A percentile compares a stretch with the other conserved stretches of the same genome.
Evolutionary conservation across 2,888 invertebrate genomes (phyloP).

Genomic region (Didymodactylos carnosus): DNA sequence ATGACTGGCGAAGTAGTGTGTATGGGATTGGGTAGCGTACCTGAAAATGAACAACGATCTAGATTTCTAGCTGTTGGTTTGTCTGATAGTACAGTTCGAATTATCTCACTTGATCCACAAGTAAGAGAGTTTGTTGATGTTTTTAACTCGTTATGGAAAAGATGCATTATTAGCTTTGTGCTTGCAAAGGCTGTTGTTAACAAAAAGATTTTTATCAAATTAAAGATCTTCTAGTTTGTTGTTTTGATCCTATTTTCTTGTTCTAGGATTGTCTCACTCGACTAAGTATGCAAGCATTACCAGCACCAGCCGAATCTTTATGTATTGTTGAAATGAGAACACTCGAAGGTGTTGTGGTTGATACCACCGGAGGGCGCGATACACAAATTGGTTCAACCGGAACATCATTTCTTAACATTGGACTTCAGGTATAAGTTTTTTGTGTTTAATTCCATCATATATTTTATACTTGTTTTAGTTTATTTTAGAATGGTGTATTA

Average conservation of each 20-base stretch:
- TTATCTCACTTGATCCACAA: slow-evolving; percentile 76
- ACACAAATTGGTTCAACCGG: slow-evolving; percentile 17
- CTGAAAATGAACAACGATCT: slow-evolving; percentile 76
- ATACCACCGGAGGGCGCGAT: slow-evolving; percentile 28
- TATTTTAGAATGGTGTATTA: slow-evolving; percentile 62
- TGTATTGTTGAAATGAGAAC: slow-evolving; percentile 59
- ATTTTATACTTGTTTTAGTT: no score
- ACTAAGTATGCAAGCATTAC: slow-evolving; percentile 83
- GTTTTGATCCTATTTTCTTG: no score
- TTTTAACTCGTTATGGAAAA: no score
- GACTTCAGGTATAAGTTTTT: slow-evolving; percentile 44
- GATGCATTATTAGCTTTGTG: no score
- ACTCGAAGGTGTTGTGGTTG: background rate
- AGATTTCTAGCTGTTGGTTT: slow-evolving; percentile 87
- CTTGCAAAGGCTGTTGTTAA: no score
- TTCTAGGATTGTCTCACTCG: slow-evolving; percentile 69
- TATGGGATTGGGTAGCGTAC: slow-evolving; percentile 87
- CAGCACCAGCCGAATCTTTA: slow-evolving; percentile 81
- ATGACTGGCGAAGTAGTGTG: slow-evolving; percentile 91
- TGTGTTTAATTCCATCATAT: background rate
- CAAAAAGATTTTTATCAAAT: no score
- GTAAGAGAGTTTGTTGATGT: no score
- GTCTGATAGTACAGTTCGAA: slow-evolving; percentile 82
- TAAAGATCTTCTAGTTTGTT: no score
- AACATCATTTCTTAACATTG: slow-evolving; percentile 78